Base-by-base conservation (phyloP, 2,888 invertebrate species). In the Athetis lepigone region DNA sequence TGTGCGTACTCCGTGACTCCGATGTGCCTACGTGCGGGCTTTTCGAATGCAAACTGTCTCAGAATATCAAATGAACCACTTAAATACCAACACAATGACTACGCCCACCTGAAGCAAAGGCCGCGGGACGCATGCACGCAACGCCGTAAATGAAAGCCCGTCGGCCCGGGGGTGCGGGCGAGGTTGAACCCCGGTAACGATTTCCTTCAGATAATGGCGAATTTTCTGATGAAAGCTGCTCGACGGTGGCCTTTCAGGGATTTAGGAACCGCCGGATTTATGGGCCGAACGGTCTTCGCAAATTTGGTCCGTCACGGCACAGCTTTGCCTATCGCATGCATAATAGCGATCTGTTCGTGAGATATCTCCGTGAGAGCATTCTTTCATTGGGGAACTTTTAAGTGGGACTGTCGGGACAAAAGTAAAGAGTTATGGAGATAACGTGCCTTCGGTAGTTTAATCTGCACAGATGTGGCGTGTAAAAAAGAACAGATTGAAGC, bases 61-160 rank as follows among this genome's bases (percentile, higher is more conserved):
- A 88, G 94, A 95, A 95, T 94, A 93, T 94, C 91, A 93, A 94
- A 95, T 94, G 92, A 94, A 91, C 93, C 91, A 94, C 93, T 95
- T 94, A 94, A 94, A 94, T 93, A 93, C 90, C 86, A 92, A 89
- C 86, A 93, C 92, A 93, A 94, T 92, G 92, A 89, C 88, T 91
- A 91, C 92, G 91, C 92, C 92, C 91, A 94, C 94, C 93, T 94
- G 93, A 90, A 92, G 92, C 89, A 88, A 90, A 92, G 91, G 92
- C 92, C 88, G 88, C 86, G 86, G 86, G 88, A 92, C 93, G 92
- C 92, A 90, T 93, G 90, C 93, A 94, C 94, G 93, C 94, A 93
- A 93, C 91, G 85, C 87, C 89, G 91, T 93, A 93, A 93, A 92
- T 91, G 93, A 92, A 93, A 92, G 89, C 88, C 88, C 85, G 86